Percentiles rank a stretch among this genome's conserved stretches.
Evolutionary conservation across 2,888 invertebrate species (phyloP).

Genomic region (Microdon myrmicae): DNA sequence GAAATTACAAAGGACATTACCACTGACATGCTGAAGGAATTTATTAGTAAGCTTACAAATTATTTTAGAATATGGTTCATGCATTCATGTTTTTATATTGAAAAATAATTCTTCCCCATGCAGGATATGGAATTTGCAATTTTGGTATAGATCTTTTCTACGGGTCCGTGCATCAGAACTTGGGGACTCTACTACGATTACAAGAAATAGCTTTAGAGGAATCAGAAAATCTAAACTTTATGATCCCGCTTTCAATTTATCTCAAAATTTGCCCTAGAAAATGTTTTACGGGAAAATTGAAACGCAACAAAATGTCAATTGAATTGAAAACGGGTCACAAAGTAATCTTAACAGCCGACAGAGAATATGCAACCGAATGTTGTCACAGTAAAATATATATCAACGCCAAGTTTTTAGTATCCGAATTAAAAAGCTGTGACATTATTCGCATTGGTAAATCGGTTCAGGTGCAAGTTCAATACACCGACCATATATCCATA

Average conservation of each 20-base stretch:
- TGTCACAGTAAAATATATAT: slow-evolving; percentile 55
- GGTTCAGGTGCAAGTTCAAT: slow-evolving; percentile 56
- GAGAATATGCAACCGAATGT: slow-evolving; percentile 53
- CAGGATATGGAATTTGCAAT: slow-evolving; percentile 27
- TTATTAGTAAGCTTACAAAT: slow-evolving; percentile 18
- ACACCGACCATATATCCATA: slow-evolving; percentile 31
- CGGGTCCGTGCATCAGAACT: slow-evolving; percentile 56
- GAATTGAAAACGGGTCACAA: slow-evolving; percentile 39
- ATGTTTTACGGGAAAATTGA: slow-evolving; percentile 58
- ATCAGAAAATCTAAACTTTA: slow-evolving; percentile 56
- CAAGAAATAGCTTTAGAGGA: slow-evolving; percentile 57
- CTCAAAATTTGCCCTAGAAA: slow-evolving; percentile 59
- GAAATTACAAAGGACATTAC: slow-evolving; percentile 14
- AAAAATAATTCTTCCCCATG: neutral
- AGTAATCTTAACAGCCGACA: slow-evolving; percentile 55
- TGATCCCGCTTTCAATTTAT: slow-evolving; percentile 57
- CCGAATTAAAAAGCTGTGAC: slow-evolving; percentile 56
- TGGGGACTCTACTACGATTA: slow-evolving; percentile 56
- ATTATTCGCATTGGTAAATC: slow-evolving; percentile 59
- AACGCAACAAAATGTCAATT: slow-evolving; percentile 9
- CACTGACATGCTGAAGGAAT: slow-evolving; percentile 5
- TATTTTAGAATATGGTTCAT: too few species aligned
- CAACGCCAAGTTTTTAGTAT: slow-evolving; percentile 59
- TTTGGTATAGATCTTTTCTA: slow-evolving; percentile 59
- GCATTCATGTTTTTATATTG: neutral